These are phyloP conservation scores for Bacillus rossius DNA, from an alignment of 1,140 invertebrate species.

Conservation along the genomic window DNA sequence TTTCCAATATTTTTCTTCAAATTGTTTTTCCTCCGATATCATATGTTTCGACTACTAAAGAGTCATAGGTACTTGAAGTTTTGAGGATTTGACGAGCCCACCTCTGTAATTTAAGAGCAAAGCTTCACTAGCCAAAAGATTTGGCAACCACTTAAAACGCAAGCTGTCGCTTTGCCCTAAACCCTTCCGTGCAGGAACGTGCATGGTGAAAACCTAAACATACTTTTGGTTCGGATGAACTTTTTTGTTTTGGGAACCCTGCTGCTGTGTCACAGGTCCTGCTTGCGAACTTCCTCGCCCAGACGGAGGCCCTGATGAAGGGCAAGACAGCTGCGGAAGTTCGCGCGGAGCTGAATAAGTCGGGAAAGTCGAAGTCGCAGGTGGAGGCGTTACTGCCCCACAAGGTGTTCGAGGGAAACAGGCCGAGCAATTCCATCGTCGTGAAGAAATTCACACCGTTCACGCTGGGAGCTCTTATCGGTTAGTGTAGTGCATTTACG, in stretches of 20 bases:
- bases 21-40: no score
- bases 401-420: constrained; percentile 96
- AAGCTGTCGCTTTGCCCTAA: no score
- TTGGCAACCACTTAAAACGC: no score
- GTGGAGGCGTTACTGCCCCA: constrained; percentile 83
- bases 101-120: no score
- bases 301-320: constrained; percentile 97
- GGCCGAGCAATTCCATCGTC: constrained; percentile 97
- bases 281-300: constrained; percentile 95
- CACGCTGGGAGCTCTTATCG: constrained; percentile 91
- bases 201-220: no score
- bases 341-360: constrained; percentile 64
- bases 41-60: no score
- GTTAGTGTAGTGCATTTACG: constrained; percentile 76
- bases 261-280: constrained; percentile 86
- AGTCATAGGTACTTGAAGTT: no score
- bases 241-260: no score
- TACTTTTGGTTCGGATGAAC: not conserved
- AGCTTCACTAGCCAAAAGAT: no score
- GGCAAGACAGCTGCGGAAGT: constrained; percentile 80
- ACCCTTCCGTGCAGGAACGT: no score
- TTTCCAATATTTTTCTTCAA: no score
- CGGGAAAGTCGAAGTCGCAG: constrained; percentile 64
- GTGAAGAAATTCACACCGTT: constrained; percentile 91
- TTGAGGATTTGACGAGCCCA: no score